Evolutionary conservation across 2,888 invertebrate species (phyloP), one percentile per base, ranked within the genome.

Genomic region (Oscheius myriophilus): DNA sequence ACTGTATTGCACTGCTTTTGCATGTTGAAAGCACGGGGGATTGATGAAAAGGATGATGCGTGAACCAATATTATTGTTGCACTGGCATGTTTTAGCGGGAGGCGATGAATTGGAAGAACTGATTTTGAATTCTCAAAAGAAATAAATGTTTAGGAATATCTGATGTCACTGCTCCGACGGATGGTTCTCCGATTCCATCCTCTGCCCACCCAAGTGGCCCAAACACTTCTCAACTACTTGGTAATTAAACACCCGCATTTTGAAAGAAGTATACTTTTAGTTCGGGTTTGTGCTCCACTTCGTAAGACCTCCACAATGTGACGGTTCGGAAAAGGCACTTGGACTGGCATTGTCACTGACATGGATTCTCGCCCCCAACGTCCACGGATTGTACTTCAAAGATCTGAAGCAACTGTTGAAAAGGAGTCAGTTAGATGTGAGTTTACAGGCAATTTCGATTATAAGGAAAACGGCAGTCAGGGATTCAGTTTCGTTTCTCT

Each of bases 241-340:
- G 97, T 89, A 79, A 82, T 84, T 75, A 46, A 41, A 23, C 21
- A 49, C 49, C 3, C 4, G 49, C n/a, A 43, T 23, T 59, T 43
- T 42, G n/a, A 12, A 16, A 41, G 21, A 33, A n/a, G 41, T 25
- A 16, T n/a, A 21, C 57, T 73, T 86, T 25, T 80, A 89, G 89
- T 88, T 98, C 80, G 98, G 98, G 1, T 98, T 96, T 86, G 94
- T 98, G 2, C 98, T 98, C 97, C 98, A 96, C 89, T 97, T 97
- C 86, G 96, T 97, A 1, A 90, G 98, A 65, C 93, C 95, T 14
- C 61, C 61, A 46, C 95, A 97, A 0, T 94, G 95, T 84, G 96
- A 97, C 86, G 93, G 94, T 55, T 95, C 95, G 0, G 95, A 96
- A 84, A 92, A 94, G 33, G 77, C 75, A 0, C 72, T 76, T 11